Evolutionary conservation across 2,797 vertebrate species (phyloP), one percentile per base, ranked within the genome.

Genomic region (Sciurus vulgaris): DNA sequence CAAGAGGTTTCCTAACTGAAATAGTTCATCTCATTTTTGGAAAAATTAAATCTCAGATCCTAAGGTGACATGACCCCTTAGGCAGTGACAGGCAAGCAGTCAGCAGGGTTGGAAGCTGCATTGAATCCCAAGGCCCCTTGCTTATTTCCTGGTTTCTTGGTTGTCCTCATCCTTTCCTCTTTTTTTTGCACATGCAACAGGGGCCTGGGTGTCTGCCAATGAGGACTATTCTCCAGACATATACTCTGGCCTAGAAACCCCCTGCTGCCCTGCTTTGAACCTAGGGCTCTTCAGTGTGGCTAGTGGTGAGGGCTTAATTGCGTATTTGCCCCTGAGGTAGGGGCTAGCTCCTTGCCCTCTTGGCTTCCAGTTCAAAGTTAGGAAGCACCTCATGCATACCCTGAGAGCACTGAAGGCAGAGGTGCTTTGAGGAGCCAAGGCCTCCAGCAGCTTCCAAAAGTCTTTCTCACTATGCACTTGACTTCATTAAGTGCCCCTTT

Each of bases 321-420:
- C 70, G 56, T 89, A 8, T 79, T 79, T 95, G 87, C 74, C 69
- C 54, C 67, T 92, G 81, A 69, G 63, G 20, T 63, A 56, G 73
- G 56, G 35, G 28, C 33, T 96, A 49, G 56, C 61, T 93, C 72
- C 44, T 41, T 82, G 65, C 47, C 81, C 44, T 77, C 63, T 51
- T 61, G 49, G 38, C 79, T 85, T 86, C 73, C 30, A 41, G 76
- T 81, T 65, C 44, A 49, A 9, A 6, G 35, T 20, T 20, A 28
- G 47, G 69, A n/a, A 78, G 11, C 49, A 22, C 5, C 22, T 33
- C 3, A 10, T 33, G 33, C 12, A 2, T 67, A 28, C 44, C 38
- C 63, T 44, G 9, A 22, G 51, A 88, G 28, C 7, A 1, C 41
- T 84, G 73, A 56, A 11, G 7, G 33, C 41, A 59, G 33, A 24